Base-by-base conservation (phyloP, 23 tunicate genomes). In the Trididemnum nubilum region DNA sequence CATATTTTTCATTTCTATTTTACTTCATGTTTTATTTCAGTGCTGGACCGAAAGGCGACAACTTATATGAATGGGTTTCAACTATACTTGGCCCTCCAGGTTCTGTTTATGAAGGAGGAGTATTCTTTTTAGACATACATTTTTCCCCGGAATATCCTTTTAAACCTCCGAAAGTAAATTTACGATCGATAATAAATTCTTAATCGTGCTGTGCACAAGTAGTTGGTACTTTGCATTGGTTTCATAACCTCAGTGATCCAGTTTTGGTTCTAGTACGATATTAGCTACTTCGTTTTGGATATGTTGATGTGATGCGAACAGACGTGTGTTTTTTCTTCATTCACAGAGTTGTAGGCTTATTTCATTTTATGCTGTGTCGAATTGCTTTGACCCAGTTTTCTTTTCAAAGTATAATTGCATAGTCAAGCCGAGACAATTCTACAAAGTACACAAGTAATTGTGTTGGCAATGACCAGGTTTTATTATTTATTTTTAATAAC, bases 1-100 rank as follows among this genome's bases (percentile, higher is more conserved):
- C n/a, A n/a, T n/a, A n/a, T n/a, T n/a, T n/a, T n/a, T n/a, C n/a
- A n/a, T n/a, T n/a, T n/a, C n/a, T n/a, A n/a, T n/a, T n/a, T n/a
- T n/a, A n/a, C n/a, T n/a, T n/a, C n/a, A n/a, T n/a, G n/a, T n/a
- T n/a, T n/a, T n/a, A n/a, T n/a, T 31, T 67, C 33, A 91, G 97
- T 83, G 97, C 97, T 33, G 97, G 97, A 28, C 97, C 97, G 31
- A 92, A 92, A 66, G 97, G 97, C 19, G 97, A 92, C 74, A 92
- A 92, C 44, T 73, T 92, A 34, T 92, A 92, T 65, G 97, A 92
- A 50, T 92, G 97, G 97, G 97, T 92, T 29, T 92, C 97, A 5
- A 92, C 97, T 65, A 92, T 92, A 0, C 78, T 86, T 0, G 97
- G 97, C 0, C 97, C 97, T 7, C 92, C 97, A 19, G 97, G 97